Base-by-base conservation (phyloP, 35 echinoderm and acorn worm genomes). In the Apostichopus parvimensis region DNA sequence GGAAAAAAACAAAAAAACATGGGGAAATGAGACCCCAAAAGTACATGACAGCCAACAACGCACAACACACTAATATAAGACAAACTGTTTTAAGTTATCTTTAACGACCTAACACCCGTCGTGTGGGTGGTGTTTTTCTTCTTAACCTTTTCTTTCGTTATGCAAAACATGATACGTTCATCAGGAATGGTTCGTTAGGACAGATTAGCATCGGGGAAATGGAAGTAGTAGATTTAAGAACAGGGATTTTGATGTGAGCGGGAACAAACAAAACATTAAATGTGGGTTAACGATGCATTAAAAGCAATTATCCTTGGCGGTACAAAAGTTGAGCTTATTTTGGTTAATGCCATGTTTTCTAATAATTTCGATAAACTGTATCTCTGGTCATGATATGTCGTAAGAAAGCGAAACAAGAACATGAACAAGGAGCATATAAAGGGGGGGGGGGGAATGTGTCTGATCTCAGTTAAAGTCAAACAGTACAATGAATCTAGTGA, bases 81-180 rank as follows among this genome's bases (percentile, higher is more conserved):
- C 71, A 75, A 75, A 75, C 71, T 75, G 71, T 75, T 75, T 75
- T 45, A 75, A 75, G 71, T 75, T n/a, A 75, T 75, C 17, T 75
- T 75, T 18, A 75, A 45, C 71, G n/a, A 75, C 71, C 71, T 14
- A 75, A 75, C 71, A 13, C n/a, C 6, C 6, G 17, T 75, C 7
- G 71, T 75, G 71, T 75, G 71, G 71, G 71, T 75, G 71, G 71
- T 14, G 4, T 10, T 4, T 68, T 68, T 14, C 64, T 18, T 75
- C 2, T 22, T 20, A 5, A 73, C n/a, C 70, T 73, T 45, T 45
- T 45, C 3, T 45, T 45, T 45, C 34, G 34, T 45, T 45, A 45
- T 12, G 62, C 62, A 66, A 66, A 66, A 66, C 9, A 66, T 66
- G 62, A 17, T 66, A 66, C 9, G 62, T 73, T 73, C 6, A 73